Conservation (phyloP, 2,113 vertebrate genomes). For the Percina caprodes region DNA sequence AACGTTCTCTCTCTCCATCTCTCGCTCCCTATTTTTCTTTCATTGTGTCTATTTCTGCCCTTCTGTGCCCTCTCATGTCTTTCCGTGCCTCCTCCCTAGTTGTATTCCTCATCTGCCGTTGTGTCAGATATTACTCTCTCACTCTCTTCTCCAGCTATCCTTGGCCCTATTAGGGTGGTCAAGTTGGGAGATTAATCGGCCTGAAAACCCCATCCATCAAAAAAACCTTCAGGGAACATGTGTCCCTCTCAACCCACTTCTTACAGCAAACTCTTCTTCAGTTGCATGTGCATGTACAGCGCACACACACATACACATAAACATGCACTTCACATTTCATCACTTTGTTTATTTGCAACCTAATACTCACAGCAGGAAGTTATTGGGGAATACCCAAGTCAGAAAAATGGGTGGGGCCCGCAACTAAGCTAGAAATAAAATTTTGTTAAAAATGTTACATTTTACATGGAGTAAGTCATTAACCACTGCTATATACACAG, state of each 20-base stretch:
- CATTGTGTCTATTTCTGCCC: conserved; percentile 54
- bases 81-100: conserved; percentile 36
- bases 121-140: conserved; percentile 41
- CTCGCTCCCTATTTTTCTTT: conserved; percentile 13
- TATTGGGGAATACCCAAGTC: not conserved
- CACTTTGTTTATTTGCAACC: not conserved
- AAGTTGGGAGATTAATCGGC: conserved; percentile 62
- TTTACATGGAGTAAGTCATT: too few species aligned
- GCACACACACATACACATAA: not conserved
- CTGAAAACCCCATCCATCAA: conserved; percentile 57
- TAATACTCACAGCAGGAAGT: not conserved
- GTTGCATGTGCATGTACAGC: not conserved
- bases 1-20: conserved; percentile 25
- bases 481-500: too few species aligned
- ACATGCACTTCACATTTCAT: not conserved
- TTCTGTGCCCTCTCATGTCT: conserved; percentile 37
- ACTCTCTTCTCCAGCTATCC: conserved; percentile 47
- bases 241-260: conserved; percentile 57
- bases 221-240: not conserved
- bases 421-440: not conserved
- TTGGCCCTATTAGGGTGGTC: conserved; percentile 67
- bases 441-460: not conserved
- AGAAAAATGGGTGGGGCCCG: not conserved
- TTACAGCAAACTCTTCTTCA: not conserved
- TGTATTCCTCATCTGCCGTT: conserved; percentile 29